These are phyloP conservation scores for Stenchaetothrips biformis DNA, from an alignment of 2,888 invertebrate species.

Conservation along the genomic window DNA sequence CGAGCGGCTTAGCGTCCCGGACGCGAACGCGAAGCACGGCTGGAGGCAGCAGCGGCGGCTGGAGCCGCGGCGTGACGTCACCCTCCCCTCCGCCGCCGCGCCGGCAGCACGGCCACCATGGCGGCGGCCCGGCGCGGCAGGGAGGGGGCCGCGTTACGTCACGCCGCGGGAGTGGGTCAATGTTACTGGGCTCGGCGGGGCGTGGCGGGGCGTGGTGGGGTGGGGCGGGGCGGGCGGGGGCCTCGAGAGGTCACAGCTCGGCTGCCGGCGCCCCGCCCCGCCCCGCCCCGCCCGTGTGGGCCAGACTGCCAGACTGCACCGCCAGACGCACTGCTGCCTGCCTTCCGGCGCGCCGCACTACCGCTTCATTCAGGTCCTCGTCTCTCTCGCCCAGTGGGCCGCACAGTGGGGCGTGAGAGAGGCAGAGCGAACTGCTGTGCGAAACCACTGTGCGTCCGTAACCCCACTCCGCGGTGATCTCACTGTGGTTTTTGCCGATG, in stretches of 20 bases:
- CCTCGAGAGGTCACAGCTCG: background rate
- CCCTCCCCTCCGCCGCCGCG: background rate
- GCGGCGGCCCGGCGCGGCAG: background rate
- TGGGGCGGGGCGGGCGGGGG: background rate
- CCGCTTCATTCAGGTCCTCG: background rate
- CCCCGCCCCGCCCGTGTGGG: background rate
- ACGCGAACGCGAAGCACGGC: background rate
- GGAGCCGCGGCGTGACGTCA: conserved; percentile 15
- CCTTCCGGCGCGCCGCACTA: background rate
- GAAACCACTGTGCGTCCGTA: no score
- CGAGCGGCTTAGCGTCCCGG: no score
- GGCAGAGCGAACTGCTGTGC: no score
- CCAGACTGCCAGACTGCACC: background rate
- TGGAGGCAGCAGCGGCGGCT: conserved; percentile 3
- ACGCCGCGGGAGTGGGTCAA: conserved; percentile 15
- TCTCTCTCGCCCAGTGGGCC: background rate
- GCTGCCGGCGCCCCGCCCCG: background rate
- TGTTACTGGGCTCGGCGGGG: conserved; percentile 10
- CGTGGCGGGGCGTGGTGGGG: conserved; percentile 1
- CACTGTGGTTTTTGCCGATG: no score
- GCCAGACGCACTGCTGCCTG: background rate
- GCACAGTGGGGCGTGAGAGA: no score
- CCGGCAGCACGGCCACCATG: conserved; percentile 5
- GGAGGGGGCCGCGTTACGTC: conserved; percentile 5
- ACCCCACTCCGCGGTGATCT: no score